Conservation (phyloP, 2,888 invertebrate genomes). For the Agrotis segetum region DNA sequence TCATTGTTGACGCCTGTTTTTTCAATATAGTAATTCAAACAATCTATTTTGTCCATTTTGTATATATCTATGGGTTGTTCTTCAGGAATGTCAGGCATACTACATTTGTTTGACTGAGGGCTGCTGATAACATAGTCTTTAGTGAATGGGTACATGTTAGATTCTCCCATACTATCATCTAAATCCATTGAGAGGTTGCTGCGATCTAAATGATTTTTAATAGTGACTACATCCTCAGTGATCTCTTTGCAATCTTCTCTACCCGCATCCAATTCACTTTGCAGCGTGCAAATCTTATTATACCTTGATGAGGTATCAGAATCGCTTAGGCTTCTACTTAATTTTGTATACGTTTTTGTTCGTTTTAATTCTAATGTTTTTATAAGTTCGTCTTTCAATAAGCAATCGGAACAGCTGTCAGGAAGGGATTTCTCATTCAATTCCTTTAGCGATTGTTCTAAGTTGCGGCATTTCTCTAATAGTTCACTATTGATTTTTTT, state of each 20-base stretch:
- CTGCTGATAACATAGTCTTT: constrained; percentile 66
- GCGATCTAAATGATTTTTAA: constrained; percentile 84
- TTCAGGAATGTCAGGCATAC: constrained; percentile 74
- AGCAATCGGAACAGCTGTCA: constrained; percentile 69
- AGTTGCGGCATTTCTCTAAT: constrained; percentile 65
- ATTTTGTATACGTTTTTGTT: constrained; percentile 68
- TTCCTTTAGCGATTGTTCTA: constrained; percentile 65
- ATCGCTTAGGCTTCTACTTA: constrained; percentile 83
- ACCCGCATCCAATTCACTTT: constrained; percentile 84
- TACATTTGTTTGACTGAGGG: constrained; percentile 67
- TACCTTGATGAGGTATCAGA: constrained; percentile 81
- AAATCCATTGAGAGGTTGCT: constrained; percentile 82
- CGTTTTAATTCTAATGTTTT: constrained; percentile 64
- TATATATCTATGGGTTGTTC: constrained; percentile 74
- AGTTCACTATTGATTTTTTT: constrained; percentile 72
- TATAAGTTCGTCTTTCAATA: constrained; percentile 71
- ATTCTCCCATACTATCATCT: constrained; percentile 80
- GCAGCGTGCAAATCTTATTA: constrained; percentile 85
- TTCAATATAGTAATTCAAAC: constrained; percentile 80
- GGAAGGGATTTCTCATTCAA: constrained; percentile 33
- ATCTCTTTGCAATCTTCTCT: constrained; percentile 85
- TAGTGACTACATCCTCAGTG: constrained; percentile 84
- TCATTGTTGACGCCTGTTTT: constrained; percentile 75
- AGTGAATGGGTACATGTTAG: constrained; percentile 69
- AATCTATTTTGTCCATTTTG: constrained; percentile 79